Evolutionary conservation across 2,113 vertebrate species (phyloP), one percentile per base, ranked within the genome.

Genomic region (Apodemus speciosus): DNA sequence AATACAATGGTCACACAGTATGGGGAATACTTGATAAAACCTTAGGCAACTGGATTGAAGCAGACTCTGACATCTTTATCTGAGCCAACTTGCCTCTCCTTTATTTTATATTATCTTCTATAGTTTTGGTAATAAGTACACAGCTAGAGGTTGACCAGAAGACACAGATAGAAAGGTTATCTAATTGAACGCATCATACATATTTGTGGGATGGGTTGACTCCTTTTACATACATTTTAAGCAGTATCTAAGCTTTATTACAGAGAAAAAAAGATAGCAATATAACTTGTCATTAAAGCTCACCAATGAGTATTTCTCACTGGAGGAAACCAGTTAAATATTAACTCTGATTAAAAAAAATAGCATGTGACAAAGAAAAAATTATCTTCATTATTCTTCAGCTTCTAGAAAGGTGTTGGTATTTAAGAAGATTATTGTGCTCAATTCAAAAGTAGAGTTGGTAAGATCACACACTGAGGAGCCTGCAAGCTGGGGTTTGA

Each of bases 281-380:
- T 53, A 62, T 30, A 11, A n/a, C 14, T 90, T 85, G 73, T 79
- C 72, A n/a, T 93, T 85, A 84, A 79, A 66, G 43, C 7, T 25
- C 46, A 16, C 43, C n/a, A 92, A 30, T 84, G 75, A 71, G 11
- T 84, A 71, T 81, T 79, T 89, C 64, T 72, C 38, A 95, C 9
- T 80, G 49, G 38, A 38, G 16, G 40, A 91, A 72, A 30, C 6
- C 20, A 56, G 18, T 73, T 64, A 43, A 66, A 80, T 73, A 88
- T 62, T 89, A 62, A 60, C 66, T 66, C 79, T 43, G 40, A 40
- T 68, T 53, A 77, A n/a, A 79, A 90, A 58, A 56, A 79, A 40
- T 49, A 46, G 13, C 15, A 23, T 43, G 49, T 43, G 11, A n/a
- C n/a, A 2, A 69, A 80, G 53, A 66, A 80, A 80, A 62, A 15